A percentile compares a stretch with the other conserved stretches of the same genome.
phyloP scores from a whole-genome alignment of 2,113 vertebrate species.

The human region DNA sequence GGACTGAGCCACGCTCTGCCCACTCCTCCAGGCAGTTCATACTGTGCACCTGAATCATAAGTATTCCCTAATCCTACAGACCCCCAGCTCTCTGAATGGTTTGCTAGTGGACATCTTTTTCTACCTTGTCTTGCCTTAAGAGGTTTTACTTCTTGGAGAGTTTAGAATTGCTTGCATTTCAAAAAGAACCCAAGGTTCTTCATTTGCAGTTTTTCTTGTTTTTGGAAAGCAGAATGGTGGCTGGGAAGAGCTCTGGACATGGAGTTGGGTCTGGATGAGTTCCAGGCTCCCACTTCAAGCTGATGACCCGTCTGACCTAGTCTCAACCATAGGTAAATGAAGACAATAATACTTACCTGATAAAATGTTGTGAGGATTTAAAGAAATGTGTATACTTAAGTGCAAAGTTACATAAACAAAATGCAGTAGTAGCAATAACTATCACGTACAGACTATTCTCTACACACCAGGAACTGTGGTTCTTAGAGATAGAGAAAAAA shows the following conservation, averaged over 20 bases:
- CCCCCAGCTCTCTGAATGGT: neutral
- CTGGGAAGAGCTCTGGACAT: neutral
- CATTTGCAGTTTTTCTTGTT: neutral
- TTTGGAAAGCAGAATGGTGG: neutral
- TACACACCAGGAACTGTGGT: neutral
- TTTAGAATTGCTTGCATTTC: neutral
- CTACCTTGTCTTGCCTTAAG: neutral
- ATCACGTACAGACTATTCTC: neutral
- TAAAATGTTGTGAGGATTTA: neutral
- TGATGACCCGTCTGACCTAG: neutral
- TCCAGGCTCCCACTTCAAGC: neutral
- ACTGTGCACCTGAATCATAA: neutral
- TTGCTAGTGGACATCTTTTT: neutral
- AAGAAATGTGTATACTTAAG: neutral
- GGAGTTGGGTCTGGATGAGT: neutral
- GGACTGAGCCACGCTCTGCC: too few relatives aligned
- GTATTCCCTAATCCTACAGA: neutral
- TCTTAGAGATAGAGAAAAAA: neutral
- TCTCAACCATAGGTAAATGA: neutral
- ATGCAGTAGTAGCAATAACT: neutral
- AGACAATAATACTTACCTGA: neutral
- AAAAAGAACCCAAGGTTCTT: neutral
- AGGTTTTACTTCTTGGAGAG: neutral
- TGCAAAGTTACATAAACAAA: neutral
- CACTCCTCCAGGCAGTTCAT: fast-evolving